phyloP scores from a whole-genome alignment of 1,140 invertebrate genomes.

The Brachionus koreanus region DNA sequence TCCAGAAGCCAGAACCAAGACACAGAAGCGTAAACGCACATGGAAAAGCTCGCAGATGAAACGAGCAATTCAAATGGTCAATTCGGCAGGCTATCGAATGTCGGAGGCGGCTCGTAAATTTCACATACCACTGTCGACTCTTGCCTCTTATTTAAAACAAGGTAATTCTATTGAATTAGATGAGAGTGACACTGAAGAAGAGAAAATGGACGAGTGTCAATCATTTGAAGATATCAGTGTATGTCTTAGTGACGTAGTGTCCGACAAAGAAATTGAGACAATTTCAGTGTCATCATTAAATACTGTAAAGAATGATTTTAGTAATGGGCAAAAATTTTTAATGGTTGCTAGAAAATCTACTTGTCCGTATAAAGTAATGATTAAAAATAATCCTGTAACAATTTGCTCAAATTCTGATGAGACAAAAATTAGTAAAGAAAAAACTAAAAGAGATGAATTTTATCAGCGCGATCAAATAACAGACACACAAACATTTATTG shows the following conservation, averaged over 20 bases:
- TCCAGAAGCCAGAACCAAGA: background rate
- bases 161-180: background rate
- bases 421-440: background rate
- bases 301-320: background rate
- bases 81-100: background rate
- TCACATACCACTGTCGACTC: background rate
- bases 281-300: background rate
- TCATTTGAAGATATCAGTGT: background rate
- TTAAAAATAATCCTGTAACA: background rate
- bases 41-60: constrained; percentile 11
- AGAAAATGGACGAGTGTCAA: background rate
- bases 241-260: background rate
- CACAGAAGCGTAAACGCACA: background rate
- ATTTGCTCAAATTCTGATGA: background rate
- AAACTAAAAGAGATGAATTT: background rate
- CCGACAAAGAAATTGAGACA: background rate
- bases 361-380: background rate
- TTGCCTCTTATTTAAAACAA: background rate
- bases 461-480: background rate
- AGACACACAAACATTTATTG: background rate
- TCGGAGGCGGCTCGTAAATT: background rate
- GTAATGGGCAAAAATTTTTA: background rate
- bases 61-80: background rate
- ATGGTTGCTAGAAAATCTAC: background rate
- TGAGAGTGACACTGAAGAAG: background rate